Conservation (phyloP, 2,113 vertebrate genomes). For the Andinoacara biseriatus region DNA sequence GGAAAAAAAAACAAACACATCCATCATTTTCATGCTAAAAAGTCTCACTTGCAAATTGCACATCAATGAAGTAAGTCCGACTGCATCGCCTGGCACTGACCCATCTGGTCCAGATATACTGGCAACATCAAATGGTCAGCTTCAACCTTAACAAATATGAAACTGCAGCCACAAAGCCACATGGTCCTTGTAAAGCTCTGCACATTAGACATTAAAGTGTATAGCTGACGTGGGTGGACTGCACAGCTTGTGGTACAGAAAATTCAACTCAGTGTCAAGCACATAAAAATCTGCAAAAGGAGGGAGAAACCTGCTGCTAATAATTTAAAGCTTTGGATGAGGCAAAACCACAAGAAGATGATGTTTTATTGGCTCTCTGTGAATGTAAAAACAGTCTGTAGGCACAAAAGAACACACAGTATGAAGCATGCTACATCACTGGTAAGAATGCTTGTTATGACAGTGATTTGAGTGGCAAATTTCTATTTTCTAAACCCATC, state of each 20-base stretch:
- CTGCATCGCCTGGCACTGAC: slow-evolving; percentile 1
- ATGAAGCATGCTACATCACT: not conserved
- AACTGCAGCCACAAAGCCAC: slow-evolving; percentile 17
- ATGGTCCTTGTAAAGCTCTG: slow-evolving; percentile 33
- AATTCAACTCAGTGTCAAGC: not conserved
- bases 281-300: not conserved
- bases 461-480: not conserved
- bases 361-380: slow-evolving; percentile 16
- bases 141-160: slow-evolving; percentile 27
- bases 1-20: slow-evolving; percentile 48
- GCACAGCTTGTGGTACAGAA: slow-evolving; percentile 9
- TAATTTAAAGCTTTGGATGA: slow-evolving; percentile 35
- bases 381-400: not conserved
- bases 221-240: slow-evolving; percentile 29
- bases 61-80: slow-evolving; percentile 13
- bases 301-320: slow-evolving; percentile 24
- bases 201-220: slow-evolving; percentile 60
- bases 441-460: not conserved
- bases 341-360: slow-evolving; percentile 26
- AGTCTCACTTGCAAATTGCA: slow-evolving; percentile 37
- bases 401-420: not conserved
- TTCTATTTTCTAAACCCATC: not conserved
- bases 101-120: slow-evolving; percentile 65
- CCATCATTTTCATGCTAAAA: slow-evolving; percentile 58
- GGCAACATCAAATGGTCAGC: slow-evolving; percentile 58